Base-by-base conservation (phyloP, 2,797 vertebrate genomes). In the Hoplostethus atlanticus region DNA sequence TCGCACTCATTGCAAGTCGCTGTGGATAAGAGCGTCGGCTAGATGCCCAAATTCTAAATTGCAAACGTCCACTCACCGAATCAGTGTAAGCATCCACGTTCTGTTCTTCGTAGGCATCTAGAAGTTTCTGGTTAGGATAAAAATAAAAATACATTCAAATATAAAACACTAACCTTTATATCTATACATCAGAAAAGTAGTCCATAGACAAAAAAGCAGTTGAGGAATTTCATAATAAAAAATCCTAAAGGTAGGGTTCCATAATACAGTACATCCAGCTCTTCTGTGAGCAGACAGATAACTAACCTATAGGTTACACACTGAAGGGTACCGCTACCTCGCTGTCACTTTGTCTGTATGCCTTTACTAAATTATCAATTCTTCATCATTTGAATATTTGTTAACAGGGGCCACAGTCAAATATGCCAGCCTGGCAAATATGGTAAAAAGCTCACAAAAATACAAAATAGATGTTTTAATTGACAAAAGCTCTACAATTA, bases 51-150 rank as follows among this genome's bases (percentile, higher is more conserved):
- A 36, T 36, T 36, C 34, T 36, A 7, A 7, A n/a, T 31, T 16
- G n/a, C 2, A 60, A 53, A 2, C 0, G 4, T 25, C 6, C 2
- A 92, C 96, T 94, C 87, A 98, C 97, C 16, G 96, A 90, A 16
- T 98, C 96, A 1, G 97, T 98, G 64, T 96, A 98, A 42, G 91
- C 93, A 0, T 97, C 97, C 66, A 97, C 82, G 0, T 98, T 98
- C 92, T 98, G 96, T 67, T 98, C 97, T 78, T 98, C 97, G 6
- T 84, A 96, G 16, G 97, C 97, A 16, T 98, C 96, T 61, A 98
- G 84, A 80, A 98, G 92, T 92, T 98, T 98, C 97, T 98, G 86
- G 30, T 51, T 65, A 65, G 56, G 82, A 6, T 36, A 34, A 68
- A 48, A 25, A 21, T 52, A 15, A 13, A 38, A n/a, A 6, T 13